These are phyloP conservation scores for Drosophila pullipes DNA, from an alignment of 2,888 invertebrate genomes.

Conservation along the genomic window DNA sequence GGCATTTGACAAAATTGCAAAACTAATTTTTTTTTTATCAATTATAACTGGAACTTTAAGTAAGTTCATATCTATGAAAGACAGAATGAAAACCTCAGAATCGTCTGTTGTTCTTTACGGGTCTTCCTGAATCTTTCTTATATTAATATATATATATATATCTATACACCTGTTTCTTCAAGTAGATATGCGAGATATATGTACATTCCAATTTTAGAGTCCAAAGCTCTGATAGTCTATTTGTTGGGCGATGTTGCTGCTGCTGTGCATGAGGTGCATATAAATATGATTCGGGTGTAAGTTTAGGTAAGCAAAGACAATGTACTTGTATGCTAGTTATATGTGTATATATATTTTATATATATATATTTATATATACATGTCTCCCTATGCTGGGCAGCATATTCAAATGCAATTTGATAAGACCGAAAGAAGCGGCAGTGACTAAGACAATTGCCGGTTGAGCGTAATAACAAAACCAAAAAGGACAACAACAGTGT, in stretches of 20 bases:
- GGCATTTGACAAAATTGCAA: neutral
- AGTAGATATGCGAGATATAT: neutral
- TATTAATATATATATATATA: neutral
- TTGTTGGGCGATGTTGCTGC: neutral
- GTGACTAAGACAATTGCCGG: slow-evolving; percentile 20
- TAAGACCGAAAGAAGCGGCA: slow-evolving; percentile 30
- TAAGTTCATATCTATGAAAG: neutral
- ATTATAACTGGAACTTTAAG: neutral
- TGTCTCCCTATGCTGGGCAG: slow-evolving; percentile 2
- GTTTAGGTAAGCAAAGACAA: slow-evolving; percentile 2
- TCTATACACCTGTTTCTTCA: neutral
- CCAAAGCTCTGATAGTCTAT: neutral
- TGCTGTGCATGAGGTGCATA: slow-evolving; percentile 5
- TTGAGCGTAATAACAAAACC: slow-evolving; percentile 48
- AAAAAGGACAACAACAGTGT: slow-evolving; percentile 58
- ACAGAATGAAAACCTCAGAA: neutral
- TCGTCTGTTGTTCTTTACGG: neutral
- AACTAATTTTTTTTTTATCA: neutral
- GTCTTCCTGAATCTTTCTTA: neutral
- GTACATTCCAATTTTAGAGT: neutral
- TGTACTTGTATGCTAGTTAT: neutral
- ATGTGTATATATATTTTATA: neutral
- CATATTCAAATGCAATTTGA: slow-evolving; percentile 33
- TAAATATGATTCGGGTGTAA: slow-evolving; percentile 15
- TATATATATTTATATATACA: neutral